A percentile compares a stretch with the other conserved stretches of the same genome.
Evolutionary conservation across 2,113 vertebrate species (phyloP).

Genomic region (Psilopogon haemacephalus): DNA sequence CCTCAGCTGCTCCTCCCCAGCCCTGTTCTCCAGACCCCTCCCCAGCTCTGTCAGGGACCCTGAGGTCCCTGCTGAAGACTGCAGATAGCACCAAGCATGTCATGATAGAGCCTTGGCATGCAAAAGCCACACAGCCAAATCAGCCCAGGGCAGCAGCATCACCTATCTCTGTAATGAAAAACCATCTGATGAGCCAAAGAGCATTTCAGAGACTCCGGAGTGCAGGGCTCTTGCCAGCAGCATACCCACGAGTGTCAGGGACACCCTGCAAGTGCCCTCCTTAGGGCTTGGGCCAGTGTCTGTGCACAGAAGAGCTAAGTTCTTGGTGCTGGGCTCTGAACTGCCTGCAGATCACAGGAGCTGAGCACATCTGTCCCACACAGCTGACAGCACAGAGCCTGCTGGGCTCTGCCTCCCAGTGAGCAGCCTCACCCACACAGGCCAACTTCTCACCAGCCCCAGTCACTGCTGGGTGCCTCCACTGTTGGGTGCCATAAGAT

Average conservation of each 20-base stretch:
- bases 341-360: not conserved
- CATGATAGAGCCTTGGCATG: not conserved
- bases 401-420: not conserved
- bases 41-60: not conserved
- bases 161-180: not conserved
- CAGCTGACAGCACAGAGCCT: not conserved
- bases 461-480: no score
- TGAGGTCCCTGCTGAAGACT: not conserved
- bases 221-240: not conserved
- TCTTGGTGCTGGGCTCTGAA: not conserved
- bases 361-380: not conserved
- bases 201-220: not conserved
- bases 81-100: not conserved
- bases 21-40: no score
- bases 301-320: not conserved
- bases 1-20: no score
- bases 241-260: not conserved
- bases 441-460: not conserved
- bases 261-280: not conserved
- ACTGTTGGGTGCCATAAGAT: no score
- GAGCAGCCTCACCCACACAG: not conserved
- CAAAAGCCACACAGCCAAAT: not conserved
- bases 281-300: not conserved
- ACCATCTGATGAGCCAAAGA: not conserved
- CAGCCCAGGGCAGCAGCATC: not conserved